Base-by-base conservation (phyloP, 2,113 vertebrate genomes). In the Myotis lucifugus region DNA sequence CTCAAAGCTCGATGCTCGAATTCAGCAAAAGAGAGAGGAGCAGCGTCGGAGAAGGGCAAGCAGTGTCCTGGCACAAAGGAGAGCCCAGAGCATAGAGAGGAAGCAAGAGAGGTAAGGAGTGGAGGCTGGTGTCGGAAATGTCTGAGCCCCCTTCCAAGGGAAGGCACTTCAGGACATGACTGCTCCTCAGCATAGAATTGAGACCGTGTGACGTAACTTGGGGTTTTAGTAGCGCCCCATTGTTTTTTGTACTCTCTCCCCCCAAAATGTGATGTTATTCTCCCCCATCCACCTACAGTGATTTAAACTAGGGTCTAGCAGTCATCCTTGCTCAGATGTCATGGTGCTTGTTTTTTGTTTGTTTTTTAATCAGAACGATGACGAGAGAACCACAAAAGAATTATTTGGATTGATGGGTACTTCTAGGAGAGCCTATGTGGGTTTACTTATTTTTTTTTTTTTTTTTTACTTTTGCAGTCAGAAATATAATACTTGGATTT, bases 11-110 rank as follows among this genome's bases (percentile, higher is more conserved):
- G 99, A 99, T 54, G 99, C 99, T 79, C 99, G 99, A 50, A 99
- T 99, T 97, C 99, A 99, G 98, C 99, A 99, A 98, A 99, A 99
- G 95, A 99, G 99, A 97, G 99, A 99, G 88, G 99, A 99, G 96
- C 99, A 99, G 97, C 98, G 98, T 95, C 98, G 98, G 81, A 98
- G 99, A 97, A 98, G 99, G 96, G 98, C 99, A 13, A 99, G 98
- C 23, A 99, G 99, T 12, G 98, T 99, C 0, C 98, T 99, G 40
- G 99, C 99, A 40, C 99, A 99, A 98, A 98, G 99, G 97, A 99
- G 99, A 97, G 98, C 99, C 61, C 99, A 99, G 98, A 99, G 99
- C 90, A 99, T 99, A 66, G 99, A 99, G 93, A 99, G 98, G 89
- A 99, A 98, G 97, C 99, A 98, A 3, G 99, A 99, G 96, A 99